Evolutionary conservation across 2,888 invertebrate species (phyloP), one percentile per base, ranked within the genome.

Genomic region (Oeneis ivallda): DNA sequence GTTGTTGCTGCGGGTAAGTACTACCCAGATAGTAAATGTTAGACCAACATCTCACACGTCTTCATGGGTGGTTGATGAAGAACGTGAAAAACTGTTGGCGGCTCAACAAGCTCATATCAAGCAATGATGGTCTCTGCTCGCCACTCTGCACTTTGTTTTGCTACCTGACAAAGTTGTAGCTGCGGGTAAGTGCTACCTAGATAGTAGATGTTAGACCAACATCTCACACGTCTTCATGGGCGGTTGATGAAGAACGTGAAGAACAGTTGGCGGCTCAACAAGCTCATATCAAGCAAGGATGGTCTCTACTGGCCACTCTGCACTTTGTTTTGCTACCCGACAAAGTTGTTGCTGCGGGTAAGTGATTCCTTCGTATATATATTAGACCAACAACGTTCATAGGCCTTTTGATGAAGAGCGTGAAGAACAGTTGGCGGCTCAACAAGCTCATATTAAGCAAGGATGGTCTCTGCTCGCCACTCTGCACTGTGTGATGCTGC

Each of bases 391-490:
- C 26, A 26, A 26, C 9, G 1, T 7, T 5, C 13, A 41, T 95
- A 95, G 94, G 95, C 94, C 8, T 4, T n/a, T 11, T 11, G 41
- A 41, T 4, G 11, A 13, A 13, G 4, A 11, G 11, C 41, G 41
- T 13, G 41, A 41, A 13, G 11, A 41, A 4, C 41, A 41, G 41
- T 9, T 41, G 41, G 4, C 41, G 11, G 41, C 41, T 37, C 97
- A 97, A 76, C 97, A 97, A 80, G 96, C 97, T 0, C 97, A 98
- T 85, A 98, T 98, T 75, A 98, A 98, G 85, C 98, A 98, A 83
- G 98, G 98, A 71, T 99, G 99, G 99, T 98, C 98, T 32, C 92
- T 98, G 19, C 90, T 99, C 63, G 98, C 99, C 0, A 98, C 99
- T 0, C 93, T 99, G 57, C 99, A 99, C 86, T 99, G 99, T 79